Conservation (phyloP, 1,140 invertebrate species). For the Brachionus rotundiformis region DNA sequence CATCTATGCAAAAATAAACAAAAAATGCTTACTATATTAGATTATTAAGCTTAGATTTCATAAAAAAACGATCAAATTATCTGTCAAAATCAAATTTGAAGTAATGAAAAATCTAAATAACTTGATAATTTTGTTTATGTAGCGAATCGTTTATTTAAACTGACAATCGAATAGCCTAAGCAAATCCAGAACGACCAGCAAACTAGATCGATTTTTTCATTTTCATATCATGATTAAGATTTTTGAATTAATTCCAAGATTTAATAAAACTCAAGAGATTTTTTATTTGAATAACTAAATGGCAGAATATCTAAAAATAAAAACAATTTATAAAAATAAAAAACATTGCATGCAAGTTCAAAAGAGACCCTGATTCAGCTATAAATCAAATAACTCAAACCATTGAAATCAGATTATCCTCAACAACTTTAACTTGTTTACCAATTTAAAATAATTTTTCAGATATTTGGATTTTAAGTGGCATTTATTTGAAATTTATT, state of each 20-base stretch:
- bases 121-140: slow-evolving; percentile 11
- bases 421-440: not conserved
- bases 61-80: slow-evolving; percentile 5
- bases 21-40: not conserved
- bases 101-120: slow-evolving; percentile 17
- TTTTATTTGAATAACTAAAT: not conserved
- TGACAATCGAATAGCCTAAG: slow-evolving; percentile 20
- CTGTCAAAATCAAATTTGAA: slow-evolving; percentile 14
- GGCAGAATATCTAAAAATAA: not conserved
- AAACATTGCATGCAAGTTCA: slow-evolving; percentile 1
- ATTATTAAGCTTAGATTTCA: slow-evolving; percentile 13
- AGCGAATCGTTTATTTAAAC: not conserved
- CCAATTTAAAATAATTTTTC: not conserved
- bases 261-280: not conserved
- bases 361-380: not conserved
- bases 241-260: not conserved
- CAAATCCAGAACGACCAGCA: slow-evolving; percentile 1
- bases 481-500: not conserved
- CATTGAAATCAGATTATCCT: not conserved
- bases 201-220: not conserved
- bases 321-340: not conserved
- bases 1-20: slow-evolving; percentile 3
- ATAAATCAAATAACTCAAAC: slow-evolving; percentile 1
- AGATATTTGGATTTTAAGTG: not conserved
- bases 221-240: slow-evolving; percentile 11